A percentile compares a stretch with the other conserved stretches of the same genome.
Conservation (phyloP, 2,113 vertebrate genomes). For the Aptenodytes forsteri region DNA sequence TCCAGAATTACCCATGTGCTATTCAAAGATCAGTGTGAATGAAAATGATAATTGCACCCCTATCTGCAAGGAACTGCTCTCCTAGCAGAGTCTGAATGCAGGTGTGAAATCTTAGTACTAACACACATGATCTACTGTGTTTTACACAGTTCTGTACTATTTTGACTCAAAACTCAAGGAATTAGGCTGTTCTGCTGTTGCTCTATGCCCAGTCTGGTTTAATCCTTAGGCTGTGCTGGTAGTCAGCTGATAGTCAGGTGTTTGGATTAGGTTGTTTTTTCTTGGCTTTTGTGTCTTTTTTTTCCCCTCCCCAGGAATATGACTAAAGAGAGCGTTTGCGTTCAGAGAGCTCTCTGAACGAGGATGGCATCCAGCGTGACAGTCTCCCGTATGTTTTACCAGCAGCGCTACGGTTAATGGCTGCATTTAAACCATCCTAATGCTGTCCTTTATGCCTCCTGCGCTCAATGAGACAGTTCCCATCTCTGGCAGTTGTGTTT, state of each 20-base stretch:
- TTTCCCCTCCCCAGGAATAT: neutral
- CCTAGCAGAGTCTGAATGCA: neutral
- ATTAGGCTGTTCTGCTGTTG: neutral
- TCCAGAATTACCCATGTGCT: neutral
- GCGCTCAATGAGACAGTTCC: neutral
- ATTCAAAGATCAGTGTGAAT: neutral
- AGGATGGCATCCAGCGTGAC: neutral
- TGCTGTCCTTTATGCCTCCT: neutral
- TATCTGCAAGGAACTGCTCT: neutral
- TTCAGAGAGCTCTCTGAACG: neutral
- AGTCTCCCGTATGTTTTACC: rapidly evolving
- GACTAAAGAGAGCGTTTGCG: neutral
- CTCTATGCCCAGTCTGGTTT: neutral
- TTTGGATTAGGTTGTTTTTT: neutral
- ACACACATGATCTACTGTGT: neutral
- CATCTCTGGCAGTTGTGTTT: neutral
- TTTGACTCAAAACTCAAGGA: neutral
- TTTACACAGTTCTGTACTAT: neutral
- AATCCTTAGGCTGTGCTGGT: neutral
- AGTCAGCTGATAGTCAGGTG: neutral
- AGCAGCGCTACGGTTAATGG: neutral
- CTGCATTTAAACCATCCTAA: neutral
- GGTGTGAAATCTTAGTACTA: neutral
- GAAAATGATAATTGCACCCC: neutral
- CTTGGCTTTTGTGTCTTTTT: neutral